Evolutionary conservation across 1,140 invertebrate genomes (phyloP).

Genomic region (Ips typographus): DNA sequence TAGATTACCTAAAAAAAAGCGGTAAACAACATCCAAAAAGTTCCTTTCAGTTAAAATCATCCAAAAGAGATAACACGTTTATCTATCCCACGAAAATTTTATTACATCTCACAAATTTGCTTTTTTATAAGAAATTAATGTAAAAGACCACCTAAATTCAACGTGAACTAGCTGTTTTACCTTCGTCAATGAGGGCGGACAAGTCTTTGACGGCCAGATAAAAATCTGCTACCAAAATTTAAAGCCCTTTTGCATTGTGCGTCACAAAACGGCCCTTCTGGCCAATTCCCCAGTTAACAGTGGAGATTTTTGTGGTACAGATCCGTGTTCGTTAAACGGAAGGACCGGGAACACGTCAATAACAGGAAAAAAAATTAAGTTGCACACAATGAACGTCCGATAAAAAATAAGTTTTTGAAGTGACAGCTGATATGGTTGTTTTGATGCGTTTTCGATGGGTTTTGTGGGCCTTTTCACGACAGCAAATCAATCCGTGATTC

Average conservation of each 20-base stretch:
- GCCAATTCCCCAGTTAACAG: neutral
- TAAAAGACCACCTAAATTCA: too few species aligned
- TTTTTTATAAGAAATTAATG: too few species aligned
- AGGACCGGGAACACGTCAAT: slow-evolving; percentile 1
- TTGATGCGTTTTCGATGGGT: neutral
- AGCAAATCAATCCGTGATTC: too few species aligned
- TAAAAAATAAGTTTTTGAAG: neutral
- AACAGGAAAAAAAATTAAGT: slow-evolving; percentile 1
- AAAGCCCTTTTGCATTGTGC: slow-evolving; percentile 5
- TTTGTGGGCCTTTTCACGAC: neutral
- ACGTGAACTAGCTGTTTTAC: too few species aligned
- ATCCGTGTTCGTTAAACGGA: slow-evolving; percentile 5
- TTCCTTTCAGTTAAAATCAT: too few species aligned
- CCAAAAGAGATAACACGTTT: too few species aligned
- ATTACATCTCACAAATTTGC: too few species aligned
- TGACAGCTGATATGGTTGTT: neutral
- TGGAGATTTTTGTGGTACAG: neutral
- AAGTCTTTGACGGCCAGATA: slow-evolving; percentile 2
- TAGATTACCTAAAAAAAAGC: too few species aligned
- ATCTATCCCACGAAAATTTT: too few species aligned
- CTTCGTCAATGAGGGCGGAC: slow-evolving; percentile 1
- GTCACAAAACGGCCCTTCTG: slow-evolving; percentile 2
- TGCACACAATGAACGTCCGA: neutral
- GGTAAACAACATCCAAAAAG: too few species aligned
- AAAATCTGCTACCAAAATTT: slow-evolving; percentile 1